Base-by-base conservation (phyloP, 2,113 vertebrate species). In the Arenaria interpres region DNA sequence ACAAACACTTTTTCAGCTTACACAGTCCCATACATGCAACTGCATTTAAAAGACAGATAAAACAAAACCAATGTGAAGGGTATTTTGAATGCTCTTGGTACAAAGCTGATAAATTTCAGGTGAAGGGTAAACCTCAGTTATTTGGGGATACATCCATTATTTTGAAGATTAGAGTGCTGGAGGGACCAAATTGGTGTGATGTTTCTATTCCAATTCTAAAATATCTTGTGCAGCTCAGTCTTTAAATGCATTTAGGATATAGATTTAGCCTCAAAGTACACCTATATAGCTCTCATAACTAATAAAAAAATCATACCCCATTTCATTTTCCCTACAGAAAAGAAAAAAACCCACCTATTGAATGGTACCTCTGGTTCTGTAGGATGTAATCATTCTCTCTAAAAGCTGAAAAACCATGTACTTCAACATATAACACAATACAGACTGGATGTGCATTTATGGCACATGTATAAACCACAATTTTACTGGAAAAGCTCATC, bases 301-400 rank as follows among this genome's bases (percentile, higher is more conserved):
- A 63, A 82, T 67, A 71, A 87, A 82, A 72, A 83, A 80, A 50
- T 73, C 86, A 90, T 64, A 41, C 24, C 33, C 22, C 24, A 45
- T 91, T 78, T 93, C 32, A 81, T 94, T 96, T 95, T 94, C 41
- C 71, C 35, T 68, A 74, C 64, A 89, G 54, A 85, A 83, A 92
- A 75, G 6, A 46, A 69, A 66, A 66, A 66, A 32, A 0, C 13
- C 14, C 63, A 66, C 9, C 13, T 93, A 78, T 33, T 72, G 68
- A 95, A 88, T 48, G 33, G 19, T n/a, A 64, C 45, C 67, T 13
- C 21, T 43, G 28, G n/a, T 41, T 69, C 92, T 83, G 10, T 85
- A 66, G 48, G 27, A 93, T 89, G 33, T 45, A 94, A 96, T 91
- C 12, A 82, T 66, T 41, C 46, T 89, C 37, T 84, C 90, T 91